Base-by-base conservation (phyloP, 1,140 invertebrate species). In the Orius insidiosus region DNA sequence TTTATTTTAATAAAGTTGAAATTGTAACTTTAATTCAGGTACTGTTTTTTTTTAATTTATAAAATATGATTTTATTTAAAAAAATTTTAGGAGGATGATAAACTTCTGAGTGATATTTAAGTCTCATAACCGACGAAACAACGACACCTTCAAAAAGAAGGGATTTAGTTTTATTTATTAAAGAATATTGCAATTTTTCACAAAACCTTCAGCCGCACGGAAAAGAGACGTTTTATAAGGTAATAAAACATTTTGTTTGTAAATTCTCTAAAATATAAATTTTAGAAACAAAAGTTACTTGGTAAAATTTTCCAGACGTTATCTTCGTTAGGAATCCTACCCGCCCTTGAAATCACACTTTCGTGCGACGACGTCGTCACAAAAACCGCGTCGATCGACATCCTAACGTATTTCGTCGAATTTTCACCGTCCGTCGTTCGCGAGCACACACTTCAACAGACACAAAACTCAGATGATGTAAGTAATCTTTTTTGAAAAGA, bases 1-100 rank as follows among this genome's bases (percentile, higher is more conserved):
- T 99, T 64, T 99, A 96, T 72, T 98, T 99, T 67, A 98, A 98
- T 67, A 98, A 99, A 71, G 87, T 97, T 56, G 95, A 99, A 75
- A 99, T 99, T 65, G 94, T 98, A 42, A 93, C 85, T 52, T 73
- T 96, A 56, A 89, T 99, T 60, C 92, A 97, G 67, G 76, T 80
- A 60, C n/a, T 95, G 66, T 75, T 16, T 13, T 41, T n/a, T 41
- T 41, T 41, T 41, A 4, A 18, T 15, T 41, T 41, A 13, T 36
- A 36, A 36, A 36, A 19, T n/a, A n/a, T 50, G 9, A 31, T 46
- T 44, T 45, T 40, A n/a, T n/a, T n/a, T n/a, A n/a, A n/a, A n/a
- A n/a, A n/a, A n/a, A n/a, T n/a, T 47, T 47, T 51, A 82, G 75
- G 93, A 98, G 55, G 95, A 99, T 69, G 89, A 96, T 54, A 85